A percentile compares a stretch with the other conserved stretches of the same genome.
These are phyloP conservation scores for Idris sp. DNA, from an alignment of 1,140 invertebrate genomes.

Conservation along the genomic window DNA sequence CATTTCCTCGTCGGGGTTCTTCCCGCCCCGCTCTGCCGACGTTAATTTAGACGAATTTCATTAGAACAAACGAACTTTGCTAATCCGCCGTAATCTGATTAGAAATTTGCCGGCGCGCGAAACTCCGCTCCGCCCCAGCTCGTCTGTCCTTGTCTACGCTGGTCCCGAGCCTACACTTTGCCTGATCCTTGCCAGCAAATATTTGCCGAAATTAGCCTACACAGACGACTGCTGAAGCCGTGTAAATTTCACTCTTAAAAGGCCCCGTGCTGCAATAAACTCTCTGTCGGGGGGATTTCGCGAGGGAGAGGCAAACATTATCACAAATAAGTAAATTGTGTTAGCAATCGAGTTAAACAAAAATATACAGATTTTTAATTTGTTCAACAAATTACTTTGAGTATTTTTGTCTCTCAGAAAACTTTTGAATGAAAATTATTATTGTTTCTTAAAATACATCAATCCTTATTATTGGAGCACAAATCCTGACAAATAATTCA, in stretches of 20 bases:
- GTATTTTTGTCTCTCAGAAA: too few species aligned
- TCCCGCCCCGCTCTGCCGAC: slow-evolving; percentile 59
- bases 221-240: slow-evolving; percentile 57
- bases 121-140: slow-evolving; percentile 53
- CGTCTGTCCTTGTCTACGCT: slow-evolving; percentile 31
- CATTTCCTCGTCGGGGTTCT: slow-evolving; percentile 48
- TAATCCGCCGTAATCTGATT: slow-evolving; percentile 79
- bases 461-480: slow-evolving; percentile 25
- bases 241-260: slow-evolving; percentile 57
- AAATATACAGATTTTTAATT: too few species aligned
- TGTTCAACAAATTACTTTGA: too few species aligned
- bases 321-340: slow-evolving; percentile 42
- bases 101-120: slow-evolving; percentile 75
- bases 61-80: slow-evolving; percentile 79
- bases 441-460: slow-evolving; percentile 10
- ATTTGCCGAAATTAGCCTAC: slow-evolving; percentile 65
- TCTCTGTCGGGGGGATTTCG: slow-evolving; percentile 16
- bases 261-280: slow-evolving; percentile 50
- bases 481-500: background rate
- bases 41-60: slow-evolving; percentile 79
- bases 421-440: too few species aligned
- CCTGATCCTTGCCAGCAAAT: slow-evolving; percentile 64
- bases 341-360: too few species aligned
- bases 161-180: slow-evolving; percentile 62
- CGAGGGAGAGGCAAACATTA: slow-evolving; percentile 17